phyloP scores from a whole-genome alignment of 2,888 invertebrate genomes.

The Atrina japonica region DNA sequence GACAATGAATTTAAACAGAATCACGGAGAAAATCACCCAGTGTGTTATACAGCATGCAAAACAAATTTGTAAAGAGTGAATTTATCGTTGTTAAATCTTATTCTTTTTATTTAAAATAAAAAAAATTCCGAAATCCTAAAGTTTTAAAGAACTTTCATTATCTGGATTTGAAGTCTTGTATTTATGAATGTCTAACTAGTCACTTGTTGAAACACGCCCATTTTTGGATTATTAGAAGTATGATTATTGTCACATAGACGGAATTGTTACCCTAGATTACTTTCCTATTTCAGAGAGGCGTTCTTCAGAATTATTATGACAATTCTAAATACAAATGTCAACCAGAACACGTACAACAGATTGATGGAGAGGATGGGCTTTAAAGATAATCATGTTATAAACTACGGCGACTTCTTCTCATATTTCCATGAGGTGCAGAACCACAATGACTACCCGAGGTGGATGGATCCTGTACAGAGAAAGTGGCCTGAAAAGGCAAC shows the following conservation, averaged over 20 bases:
- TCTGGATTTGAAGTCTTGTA: too few species aligned
- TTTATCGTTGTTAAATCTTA: too few species aligned
- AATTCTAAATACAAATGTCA: slow-evolving; percentile 67
- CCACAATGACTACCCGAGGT: slow-evolving; percentile 72
- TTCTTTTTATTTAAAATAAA: too few species aligned
- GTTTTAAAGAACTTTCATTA: too few species aligned
- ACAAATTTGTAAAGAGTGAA: background rate
- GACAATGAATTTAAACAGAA: background rate
- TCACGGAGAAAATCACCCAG: background rate
- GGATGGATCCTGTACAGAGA: slow-evolving; percentile 79
- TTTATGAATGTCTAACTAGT: too few species aligned
- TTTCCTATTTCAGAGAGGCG: slow-evolving; percentile 71
- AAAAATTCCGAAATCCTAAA: too few species aligned
- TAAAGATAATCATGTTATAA: slow-evolving; percentile 68
- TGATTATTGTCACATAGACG: too few species aligned
- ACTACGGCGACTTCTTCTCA: slow-evolving; percentile 77
- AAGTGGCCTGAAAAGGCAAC: slow-evolving; percentile 64
- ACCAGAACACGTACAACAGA: slow-evolving; percentile 63
- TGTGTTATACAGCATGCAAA: background rate
- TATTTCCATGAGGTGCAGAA: slow-evolving; percentile 65
- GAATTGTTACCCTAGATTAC: too few species aligned
- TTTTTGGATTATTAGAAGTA: too few species aligned
- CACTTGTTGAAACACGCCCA: too few species aligned
- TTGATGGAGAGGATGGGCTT: slow-evolving; percentile 74
- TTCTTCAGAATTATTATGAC: slow-evolving; percentile 75